Percentiles rank a stretch among this genome's conserved stretches.
Evolutionary conservation across 2,113 vertebrate genomes (phyloP).

Genomic region (Riparia riparia): DNA sequence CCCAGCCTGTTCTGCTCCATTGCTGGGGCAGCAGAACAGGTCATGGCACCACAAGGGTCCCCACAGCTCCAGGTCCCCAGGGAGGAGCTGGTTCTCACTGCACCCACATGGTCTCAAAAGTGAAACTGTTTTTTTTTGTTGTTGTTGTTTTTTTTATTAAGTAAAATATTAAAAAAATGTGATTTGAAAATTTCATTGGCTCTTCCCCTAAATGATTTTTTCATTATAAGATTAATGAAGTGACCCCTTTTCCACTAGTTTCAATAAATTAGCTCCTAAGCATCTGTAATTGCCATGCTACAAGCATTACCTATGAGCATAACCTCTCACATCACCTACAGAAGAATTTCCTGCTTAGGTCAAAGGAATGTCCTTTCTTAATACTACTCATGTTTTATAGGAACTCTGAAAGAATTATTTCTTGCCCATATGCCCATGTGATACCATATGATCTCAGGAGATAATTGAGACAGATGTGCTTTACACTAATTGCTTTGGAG

Average conservation of each 20-base stretch:
- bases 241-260: background rate
- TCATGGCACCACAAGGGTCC: no score
- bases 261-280: background rate
- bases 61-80: background rate
- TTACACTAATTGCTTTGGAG: slow-evolving; percentile 57
- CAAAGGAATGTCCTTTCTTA: slow-evolving; percentile 7
- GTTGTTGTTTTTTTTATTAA: background rate
- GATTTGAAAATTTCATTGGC: background rate
- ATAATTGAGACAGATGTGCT: slow-evolving; percentile 20
- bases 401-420: background rate
- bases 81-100: background rate
- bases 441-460: slow-evolving; percentile 14
- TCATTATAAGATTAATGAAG: background rate
- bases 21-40: background rate
- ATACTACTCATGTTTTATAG: background rate
- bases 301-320: background rate
- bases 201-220: background rate
- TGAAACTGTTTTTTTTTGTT: background rate
- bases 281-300: background rate
- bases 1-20: background rate
- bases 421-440: background rate
- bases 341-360: slow-evolving; percentile 9
- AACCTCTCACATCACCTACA: slow-evolving; percentile 14
- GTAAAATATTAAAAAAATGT: background rate
- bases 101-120: background rate